A percentile compares a stretch with the other conserved stretches of the same genome.
Evolutionary conservation across 2,888 invertebrate genomes (phyloP).

Genomic region (Tipula unca): DNA sequence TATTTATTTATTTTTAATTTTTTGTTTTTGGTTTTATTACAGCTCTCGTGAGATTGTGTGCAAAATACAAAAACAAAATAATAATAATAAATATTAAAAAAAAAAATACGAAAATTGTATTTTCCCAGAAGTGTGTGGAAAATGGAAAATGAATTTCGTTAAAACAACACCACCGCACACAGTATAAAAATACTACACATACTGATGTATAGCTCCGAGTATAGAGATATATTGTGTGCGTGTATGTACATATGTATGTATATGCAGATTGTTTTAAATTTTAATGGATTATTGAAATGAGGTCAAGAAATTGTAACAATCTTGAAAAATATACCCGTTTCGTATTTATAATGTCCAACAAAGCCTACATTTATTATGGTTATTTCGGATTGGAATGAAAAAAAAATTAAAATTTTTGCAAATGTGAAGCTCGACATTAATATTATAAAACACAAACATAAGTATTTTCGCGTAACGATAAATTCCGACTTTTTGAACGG

Average conservation of each 20-base stretch:
- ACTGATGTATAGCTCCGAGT: neutral
- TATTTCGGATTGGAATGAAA: no score
- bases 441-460: no score
- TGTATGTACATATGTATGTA: neutral
- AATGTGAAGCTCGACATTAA: no score
- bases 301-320: neutral
- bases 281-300: neutral
- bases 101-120: neutral
- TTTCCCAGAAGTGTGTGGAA: neutral
- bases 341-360: no score
- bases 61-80: conserved; percentile 14
- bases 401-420: no score
- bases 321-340: neutral
- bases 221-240: neutral
- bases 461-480: no score
- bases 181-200: neutral
- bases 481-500: no score
- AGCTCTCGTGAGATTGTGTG: conserved; percentile 14
- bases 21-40: neutral
- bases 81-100: neutral
- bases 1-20: neutral
- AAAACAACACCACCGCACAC: neutral
- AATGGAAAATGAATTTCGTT: conserved; percentile 14
- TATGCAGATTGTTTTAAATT: neutral
- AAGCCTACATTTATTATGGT: no score